Evolutionary conservation across 2,888 invertebrate species (phyloP).

Genomic region (Eupelmus urozonus): DNA sequence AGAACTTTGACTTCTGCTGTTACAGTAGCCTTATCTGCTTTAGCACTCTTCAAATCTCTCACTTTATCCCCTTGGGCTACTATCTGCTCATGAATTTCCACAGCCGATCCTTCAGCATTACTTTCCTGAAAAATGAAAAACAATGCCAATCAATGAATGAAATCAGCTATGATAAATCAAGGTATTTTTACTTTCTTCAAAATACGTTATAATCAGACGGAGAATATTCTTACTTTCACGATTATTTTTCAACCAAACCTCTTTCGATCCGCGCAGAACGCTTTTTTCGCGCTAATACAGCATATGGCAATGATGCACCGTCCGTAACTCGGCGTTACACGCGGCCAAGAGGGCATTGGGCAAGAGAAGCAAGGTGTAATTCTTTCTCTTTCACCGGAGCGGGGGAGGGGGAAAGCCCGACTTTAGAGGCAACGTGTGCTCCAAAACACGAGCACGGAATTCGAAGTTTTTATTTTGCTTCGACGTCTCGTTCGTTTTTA

Average conservation of each 20-base stretch:
- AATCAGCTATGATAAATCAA: no score
- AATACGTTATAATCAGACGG: no score
- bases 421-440: background rate
- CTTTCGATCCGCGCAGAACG: no score
- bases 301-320: conserved; percentile 22
- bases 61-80: conserved; percentile 74
- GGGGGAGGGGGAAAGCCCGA: background rate
- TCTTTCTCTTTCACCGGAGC: conserved; percentile 11
- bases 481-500: conserved; percentile 8
- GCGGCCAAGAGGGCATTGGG: conserved; percentile 9
- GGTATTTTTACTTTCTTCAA: conserved; percentile 8
- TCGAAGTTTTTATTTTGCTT: conserved; percentile 1
- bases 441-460: background rate
- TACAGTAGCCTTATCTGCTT: conserved; percentile 73
- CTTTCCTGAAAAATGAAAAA: conserved; percentile 15
- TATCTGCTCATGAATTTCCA: conserved; percentile 77
- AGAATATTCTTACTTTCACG: no score
- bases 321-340: background rate
- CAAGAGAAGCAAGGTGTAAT: conserved; percentile 20
- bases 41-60: conserved; percentile 67
- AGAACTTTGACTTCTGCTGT: conserved; percentile 81
- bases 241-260: background rate
- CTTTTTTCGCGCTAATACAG: conserved; percentile 53
- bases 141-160: background rate
- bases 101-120: conserved; percentile 63